These are phyloP conservation scores for Rhinella marina DNA, from an alignment of 2,797 vertebrate genomes.

Conservation along the genomic window DNA sequence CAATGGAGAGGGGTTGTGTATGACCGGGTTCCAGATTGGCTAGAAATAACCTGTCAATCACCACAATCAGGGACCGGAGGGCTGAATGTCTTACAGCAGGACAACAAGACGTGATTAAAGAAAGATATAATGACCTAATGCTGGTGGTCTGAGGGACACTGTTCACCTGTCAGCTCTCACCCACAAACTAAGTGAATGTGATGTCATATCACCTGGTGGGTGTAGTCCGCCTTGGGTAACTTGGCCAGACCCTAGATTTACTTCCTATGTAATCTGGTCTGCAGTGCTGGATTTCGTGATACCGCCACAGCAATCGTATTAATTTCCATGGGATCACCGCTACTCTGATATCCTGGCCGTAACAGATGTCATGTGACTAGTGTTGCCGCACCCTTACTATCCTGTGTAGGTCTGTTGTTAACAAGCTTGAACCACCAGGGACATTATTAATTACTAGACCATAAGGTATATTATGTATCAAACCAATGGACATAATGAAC, in stretches of 20 bases:
- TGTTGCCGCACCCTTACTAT: too few species aligned
- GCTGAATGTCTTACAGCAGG: background rate
- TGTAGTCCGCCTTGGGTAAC: too few species aligned
- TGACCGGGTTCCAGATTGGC: background rate
- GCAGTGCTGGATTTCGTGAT: too few species aligned
- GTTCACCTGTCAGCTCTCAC: background rate
- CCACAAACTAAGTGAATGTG: background rate
- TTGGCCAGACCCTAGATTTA: too few species aligned
- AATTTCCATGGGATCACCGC: too few species aligned
- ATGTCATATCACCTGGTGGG: background rate
- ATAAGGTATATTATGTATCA: background rate
- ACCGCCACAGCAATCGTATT: too few species aligned
- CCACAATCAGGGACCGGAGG: background rate
- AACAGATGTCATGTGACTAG: too few species aligned
- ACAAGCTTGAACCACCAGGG: background rate
- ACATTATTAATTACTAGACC: background rate
- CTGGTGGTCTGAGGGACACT: background rate
- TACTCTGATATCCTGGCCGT: too few species aligned
- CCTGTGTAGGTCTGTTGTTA: too few species aligned
- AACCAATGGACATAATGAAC: background rate
- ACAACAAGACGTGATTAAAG: too few species aligned
- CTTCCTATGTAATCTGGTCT: too few species aligned
- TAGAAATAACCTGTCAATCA: slow-evolving; percentile 18
- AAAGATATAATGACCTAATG: background rate
- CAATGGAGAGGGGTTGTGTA: background rate